Evolutionary conservation across 2,888 invertebrate genomes (phyloP).

Genomic region (Silvanus unidentatus): DNA sequence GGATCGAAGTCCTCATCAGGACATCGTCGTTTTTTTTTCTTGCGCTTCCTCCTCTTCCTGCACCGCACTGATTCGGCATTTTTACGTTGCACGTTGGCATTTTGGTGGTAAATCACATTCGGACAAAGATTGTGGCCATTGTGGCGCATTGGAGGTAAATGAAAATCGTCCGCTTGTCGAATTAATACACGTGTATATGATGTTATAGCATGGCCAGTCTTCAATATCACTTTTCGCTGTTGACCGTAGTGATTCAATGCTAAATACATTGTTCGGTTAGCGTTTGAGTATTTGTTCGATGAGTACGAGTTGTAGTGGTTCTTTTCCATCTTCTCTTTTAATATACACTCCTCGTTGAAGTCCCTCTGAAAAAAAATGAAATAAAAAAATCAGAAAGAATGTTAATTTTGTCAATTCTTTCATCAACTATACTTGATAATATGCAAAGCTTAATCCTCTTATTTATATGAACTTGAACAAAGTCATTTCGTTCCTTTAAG

Average conservation of each 20-base stretch:
- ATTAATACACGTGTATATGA: slow-evolving; percentile 69
- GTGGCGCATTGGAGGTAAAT: slow-evolving; percentile 47
- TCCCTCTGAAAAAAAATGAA: slow-evolving; percentile 71
- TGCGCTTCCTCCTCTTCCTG: slow-evolving; percentile 49
- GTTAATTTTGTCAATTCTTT: background rate
- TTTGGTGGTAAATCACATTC: slow-evolving; percentile 25
- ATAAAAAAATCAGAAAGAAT: no score
- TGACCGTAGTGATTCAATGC: slow-evolving; percentile 70
- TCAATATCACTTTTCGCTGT: slow-evolving; percentile 67
- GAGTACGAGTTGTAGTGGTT: slow-evolving; percentile 84
- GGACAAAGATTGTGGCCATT: slow-evolving; percentile 38
- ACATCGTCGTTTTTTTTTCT: slow-evolving; percentile 48
- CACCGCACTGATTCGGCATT: slow-evolving; percentile 46
- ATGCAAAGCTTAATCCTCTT: slow-evolving; percentile 2
- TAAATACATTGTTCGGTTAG: slow-evolving; percentile 65
- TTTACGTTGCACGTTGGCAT: slow-evolving; percentile 23
- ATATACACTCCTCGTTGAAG: slow-evolving; percentile 74
- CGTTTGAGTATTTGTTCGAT: slow-evolving; percentile 65
- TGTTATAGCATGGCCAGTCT: slow-evolving; percentile 58
- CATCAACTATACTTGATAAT: background rate
- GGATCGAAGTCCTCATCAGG: slow-evolving; percentile 31
- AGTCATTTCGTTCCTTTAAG: slow-evolving; percentile 2
- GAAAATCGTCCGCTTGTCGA: slow-evolving; percentile 50
- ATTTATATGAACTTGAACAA: background rate
- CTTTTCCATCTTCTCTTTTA: slow-evolving; percentile 80